Conservation (phyloP, 1,140 invertebrate genomes). For the Harpegnathos saltator region DNA sequence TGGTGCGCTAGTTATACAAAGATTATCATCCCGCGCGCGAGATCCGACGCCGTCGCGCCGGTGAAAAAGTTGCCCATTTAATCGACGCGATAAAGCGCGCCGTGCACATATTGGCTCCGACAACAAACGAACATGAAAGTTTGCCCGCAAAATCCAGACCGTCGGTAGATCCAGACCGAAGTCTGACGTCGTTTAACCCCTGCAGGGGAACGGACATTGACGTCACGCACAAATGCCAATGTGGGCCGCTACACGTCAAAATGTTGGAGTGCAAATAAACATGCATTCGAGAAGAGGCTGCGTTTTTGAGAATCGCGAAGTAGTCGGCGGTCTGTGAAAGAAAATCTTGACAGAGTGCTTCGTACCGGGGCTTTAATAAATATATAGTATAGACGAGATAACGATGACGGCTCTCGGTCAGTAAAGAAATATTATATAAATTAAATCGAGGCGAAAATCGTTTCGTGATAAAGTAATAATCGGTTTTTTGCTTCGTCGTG, state of each 20-base stretch:
- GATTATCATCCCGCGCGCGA: no score
- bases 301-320: neutral
- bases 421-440: conserved; percentile 13
- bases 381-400: neutral
- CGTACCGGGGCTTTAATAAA: neutral
- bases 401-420: neutral
- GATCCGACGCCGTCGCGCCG: no score
- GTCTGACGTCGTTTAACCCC: neutral
- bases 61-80: no score
- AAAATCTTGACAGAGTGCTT: conserved; percentile 3
- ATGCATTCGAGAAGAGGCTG: conserved; percentile 15
- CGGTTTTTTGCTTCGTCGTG: neutral
- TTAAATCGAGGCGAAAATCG: neutral
- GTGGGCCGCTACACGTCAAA: neutral
- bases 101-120: conserved; percentile 31
- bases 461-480: neutral
- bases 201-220: neutral
- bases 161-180: conserved; percentile 22
- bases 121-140: conserved; percentile 12
- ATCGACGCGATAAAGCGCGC: conserved; percentile 23
- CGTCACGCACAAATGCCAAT: neutral
- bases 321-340: neutral
- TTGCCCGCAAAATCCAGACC: conserved; percentile 3
- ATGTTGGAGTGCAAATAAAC: conserved; percentile 28
- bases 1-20: no score